A percentile compares a stretch with the other conserved stretches of the same genome.
These are phyloP conservation scores for Centropus bengalensis DNA, from an alignment of 2,113 vertebrate species.

Conservation along the genomic window DNA sequence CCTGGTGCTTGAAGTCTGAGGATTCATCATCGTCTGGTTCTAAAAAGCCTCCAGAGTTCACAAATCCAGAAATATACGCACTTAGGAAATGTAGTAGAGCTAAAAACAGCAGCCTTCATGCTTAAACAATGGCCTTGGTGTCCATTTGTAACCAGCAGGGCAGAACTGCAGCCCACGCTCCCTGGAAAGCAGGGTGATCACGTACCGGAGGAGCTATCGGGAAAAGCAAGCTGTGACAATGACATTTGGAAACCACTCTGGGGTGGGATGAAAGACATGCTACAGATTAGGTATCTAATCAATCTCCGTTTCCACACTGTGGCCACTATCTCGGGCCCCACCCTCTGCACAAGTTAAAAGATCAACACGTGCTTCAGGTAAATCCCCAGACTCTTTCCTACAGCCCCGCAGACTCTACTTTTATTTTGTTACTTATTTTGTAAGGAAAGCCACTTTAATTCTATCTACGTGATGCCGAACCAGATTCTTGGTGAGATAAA, in stretches of 20 bases:
- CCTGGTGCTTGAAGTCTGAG: background rate
- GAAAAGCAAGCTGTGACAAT: background rate
- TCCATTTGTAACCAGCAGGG: background rate
- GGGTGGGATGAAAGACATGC: conserved; percentile 37
- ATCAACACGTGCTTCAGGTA: conserved; percentile 6
- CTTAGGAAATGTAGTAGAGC: background rate
- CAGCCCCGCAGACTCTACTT: background rate
- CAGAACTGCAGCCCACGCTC: background rate
- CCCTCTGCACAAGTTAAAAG: background rate
- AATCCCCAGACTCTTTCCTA: background rate
- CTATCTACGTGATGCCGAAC: background rate
- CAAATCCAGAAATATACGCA: background rate
- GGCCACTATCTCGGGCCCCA: background rate
- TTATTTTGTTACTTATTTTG: background rate
- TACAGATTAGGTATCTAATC: conserved; percentile 54
- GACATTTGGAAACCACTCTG: background rate
- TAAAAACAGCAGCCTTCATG: background rate
- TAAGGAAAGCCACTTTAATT: background rate
- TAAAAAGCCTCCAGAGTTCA: background rate
- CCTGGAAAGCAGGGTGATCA: background rate
- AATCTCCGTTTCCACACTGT: conserved; percentile 21
- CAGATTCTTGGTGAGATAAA: background rate
- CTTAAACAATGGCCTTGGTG: fast-evolving
- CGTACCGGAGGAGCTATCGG: background rate
- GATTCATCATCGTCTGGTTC: background rate